phyloP scores from a whole-genome alignment of 2,113 vertebrate genomes.

The Malurus elegans region DNA sequence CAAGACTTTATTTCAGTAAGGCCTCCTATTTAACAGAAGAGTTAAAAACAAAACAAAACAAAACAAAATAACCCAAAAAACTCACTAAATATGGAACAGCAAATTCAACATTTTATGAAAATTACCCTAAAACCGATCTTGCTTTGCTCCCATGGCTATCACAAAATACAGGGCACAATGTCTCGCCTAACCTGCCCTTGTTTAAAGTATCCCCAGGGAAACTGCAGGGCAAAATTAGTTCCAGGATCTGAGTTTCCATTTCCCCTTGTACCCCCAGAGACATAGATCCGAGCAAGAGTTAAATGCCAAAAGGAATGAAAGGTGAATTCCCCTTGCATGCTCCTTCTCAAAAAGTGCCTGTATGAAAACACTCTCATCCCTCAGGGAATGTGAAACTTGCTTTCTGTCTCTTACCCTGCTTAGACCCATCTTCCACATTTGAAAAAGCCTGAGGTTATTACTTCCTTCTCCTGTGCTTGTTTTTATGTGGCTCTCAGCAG shows the following conservation, averaged over 20 bases:
- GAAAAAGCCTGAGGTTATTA: not conserved
- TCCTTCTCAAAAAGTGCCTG: not conserved
- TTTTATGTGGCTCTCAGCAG: not conserved
- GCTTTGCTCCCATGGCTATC: not conserved
- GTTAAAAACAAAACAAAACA: not conserved
- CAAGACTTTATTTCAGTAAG: not conserved
- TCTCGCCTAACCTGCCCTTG: not conserved
- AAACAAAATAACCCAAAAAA: rapidly evolving
- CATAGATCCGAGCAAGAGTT: not conserved
- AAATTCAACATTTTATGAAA: not conserved
- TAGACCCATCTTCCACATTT: not conserved
- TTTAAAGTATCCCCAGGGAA: not conserved
- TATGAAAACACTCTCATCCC: not conserved
- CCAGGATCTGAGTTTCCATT: not conserved
- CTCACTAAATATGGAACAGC: not conserved
- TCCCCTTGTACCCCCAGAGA: not conserved
- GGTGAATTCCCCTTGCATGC: not conserved
- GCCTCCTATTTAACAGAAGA: not conserved
- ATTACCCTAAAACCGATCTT: not conserved
- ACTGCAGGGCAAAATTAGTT: not conserved
- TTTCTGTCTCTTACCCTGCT: not conserved
- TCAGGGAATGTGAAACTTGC: not conserved
- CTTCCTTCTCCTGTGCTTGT: not conserved
- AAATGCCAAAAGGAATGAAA: not conserved
- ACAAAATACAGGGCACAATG: not conserved